Base-by-base conservation (phyloP, 2,888 invertebrate genomes). In the Amphimallon solstitiale region DNA sequence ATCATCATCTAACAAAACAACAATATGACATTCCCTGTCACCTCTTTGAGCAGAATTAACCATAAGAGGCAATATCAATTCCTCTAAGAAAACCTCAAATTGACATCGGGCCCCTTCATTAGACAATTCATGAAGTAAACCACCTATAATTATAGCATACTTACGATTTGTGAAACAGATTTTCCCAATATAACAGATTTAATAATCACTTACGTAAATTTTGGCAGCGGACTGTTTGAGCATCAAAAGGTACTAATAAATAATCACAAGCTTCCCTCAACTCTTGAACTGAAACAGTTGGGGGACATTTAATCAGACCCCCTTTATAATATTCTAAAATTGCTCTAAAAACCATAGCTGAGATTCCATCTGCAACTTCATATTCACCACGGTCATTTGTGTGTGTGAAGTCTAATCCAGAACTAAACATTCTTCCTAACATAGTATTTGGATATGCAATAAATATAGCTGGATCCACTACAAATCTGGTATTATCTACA, bases 91-190 rank as follows among this genome's bases (percentile, higher is more conserved):
- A 10, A 91, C 89, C 81, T 97, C 96, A 83, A 99, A 99, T 81
- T 98, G 98, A 71, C 93, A 90, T 2, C 97, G 89, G 0, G 99
- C 99, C n/a, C 99, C 99, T 82, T 99, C 99, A 84, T 99, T 99
- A 45, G 97, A 97, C 54, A 99, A 85, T 84, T 99, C 99, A 83
- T 99, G 99, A 63, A 99, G 87, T 61, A 99, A 88, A 56, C 97
- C 98, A 76, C 95, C 92, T 90, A 75, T 51, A 80, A 79, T 65
- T 19, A 64, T 51, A 45, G 23, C 35, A 56, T 43, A 48, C 45
- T 38, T 56, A 56, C 9, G 15, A 49, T 23, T 49, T 48, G 34
- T 10, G 35, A 29, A 15, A 46, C 29, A 60, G 49, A 66, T 59
- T 46, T 48, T 15, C 2, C 17, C 15, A 59, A 62, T 29, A 9